Conservation (phyloP, 2,113 vertebrate species). For the Candoia aspera region DNA sequence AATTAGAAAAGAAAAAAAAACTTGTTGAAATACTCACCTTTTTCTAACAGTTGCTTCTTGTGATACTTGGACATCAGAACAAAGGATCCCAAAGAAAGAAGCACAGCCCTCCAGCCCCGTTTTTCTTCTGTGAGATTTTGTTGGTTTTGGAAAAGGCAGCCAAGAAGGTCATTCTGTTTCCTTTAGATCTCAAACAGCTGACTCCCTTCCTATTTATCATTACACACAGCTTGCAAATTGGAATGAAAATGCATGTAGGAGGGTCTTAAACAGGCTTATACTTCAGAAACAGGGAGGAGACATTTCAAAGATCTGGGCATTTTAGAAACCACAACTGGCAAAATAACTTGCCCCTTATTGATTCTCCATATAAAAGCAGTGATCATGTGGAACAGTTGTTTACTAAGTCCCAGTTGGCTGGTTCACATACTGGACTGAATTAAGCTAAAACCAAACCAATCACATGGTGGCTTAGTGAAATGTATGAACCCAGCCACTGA, state of each 20-base stretch:
- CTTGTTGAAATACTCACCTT: constrained; percentile 67
- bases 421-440: not conserved
- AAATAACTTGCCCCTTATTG: not conserved
- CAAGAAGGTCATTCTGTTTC: constrained; percentile 63
- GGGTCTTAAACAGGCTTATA: constrained; percentile 62
- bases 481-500: not conserved
- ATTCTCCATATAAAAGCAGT: not conserved
- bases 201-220: constrained; percentile 63
- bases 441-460: not conserved
- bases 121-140: constrained; percentile 54
- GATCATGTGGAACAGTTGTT: not conserved
- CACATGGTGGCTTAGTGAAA: not conserved
- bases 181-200: constrained; percentile 67
- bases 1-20: constrained; percentile 17
- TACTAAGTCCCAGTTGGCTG: not conserved
- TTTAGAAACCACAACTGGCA: not conserved
- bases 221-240: constrained; percentile 54
- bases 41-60: constrained; percentile 48
- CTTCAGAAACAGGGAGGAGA: constrained; percentile 35
- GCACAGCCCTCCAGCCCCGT: constrained; percentile 45
- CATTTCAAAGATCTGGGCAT: constrained; percentile 23
- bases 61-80: constrained; percentile 49
- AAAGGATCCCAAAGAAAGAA: constrained; percentile 66
- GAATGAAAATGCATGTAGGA: constrained; percentile 51
- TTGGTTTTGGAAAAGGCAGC: constrained; percentile 57